Conservation (phyloP, 2,113 vertebrate species). For the Reinhardtius hippoglossoides region DNA sequence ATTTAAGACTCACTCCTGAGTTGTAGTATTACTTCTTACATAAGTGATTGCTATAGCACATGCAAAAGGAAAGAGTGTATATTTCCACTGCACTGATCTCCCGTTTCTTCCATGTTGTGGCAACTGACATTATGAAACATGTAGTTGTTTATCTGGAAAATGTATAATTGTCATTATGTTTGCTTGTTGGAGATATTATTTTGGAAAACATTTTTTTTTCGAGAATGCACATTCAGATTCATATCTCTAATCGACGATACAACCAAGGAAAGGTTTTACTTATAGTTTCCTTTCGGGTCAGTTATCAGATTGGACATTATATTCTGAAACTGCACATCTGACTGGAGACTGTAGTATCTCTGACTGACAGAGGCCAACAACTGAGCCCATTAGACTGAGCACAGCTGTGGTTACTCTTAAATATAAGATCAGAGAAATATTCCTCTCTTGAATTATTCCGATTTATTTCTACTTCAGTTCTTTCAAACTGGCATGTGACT, state of each 20-base stretch:
- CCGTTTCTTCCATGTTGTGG: neutral
- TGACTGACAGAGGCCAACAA: neutral
- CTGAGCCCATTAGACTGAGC: neutral
- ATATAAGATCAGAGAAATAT: slow-evolving; percentile 26
- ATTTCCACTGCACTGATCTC: too few relatives aligned
- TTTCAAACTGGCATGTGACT: slow-evolving; percentile 34
- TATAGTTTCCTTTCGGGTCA: too few relatives aligned
- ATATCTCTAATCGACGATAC: neutral
- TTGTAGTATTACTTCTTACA: neutral
- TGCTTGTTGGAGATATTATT: too few relatives aligned
- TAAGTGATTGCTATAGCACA: neutral
- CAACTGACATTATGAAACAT: neutral
- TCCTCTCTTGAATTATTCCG: slow-evolving; percentile 18
- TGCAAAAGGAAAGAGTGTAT: neutral
- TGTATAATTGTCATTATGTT: neutral
- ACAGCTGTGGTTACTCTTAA: neutral
- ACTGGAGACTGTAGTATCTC: neutral
- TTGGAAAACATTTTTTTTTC: neutral
- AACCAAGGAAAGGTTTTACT: neutral
- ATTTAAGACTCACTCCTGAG: neutral
- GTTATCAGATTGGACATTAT: too few relatives aligned
- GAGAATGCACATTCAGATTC: neutral
- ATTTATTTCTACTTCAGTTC: slow-evolving; percentile 8
- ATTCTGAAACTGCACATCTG: too few relatives aligned
- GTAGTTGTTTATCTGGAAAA: neutral